phyloP scores from a whole-genome alignment of 1,140 invertebrate species.

The Ips nitidus region DNA sequence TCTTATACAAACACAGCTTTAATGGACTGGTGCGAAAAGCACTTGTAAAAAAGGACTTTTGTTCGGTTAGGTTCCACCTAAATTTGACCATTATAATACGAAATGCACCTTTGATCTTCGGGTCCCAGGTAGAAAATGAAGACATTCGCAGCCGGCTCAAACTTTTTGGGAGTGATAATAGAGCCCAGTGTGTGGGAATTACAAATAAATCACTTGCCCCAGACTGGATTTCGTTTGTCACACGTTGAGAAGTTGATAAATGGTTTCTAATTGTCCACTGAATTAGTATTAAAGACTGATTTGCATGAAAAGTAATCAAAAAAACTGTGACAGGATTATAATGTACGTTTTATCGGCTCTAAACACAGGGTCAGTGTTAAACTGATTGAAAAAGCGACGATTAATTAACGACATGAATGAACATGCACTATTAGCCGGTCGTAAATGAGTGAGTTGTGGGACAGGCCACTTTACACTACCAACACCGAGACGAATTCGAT shows the following conservation, averaged over 20 bases:
- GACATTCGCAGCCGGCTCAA: constrained; percentile 17
- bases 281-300: not conserved
- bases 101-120: constrained; percentile 5
- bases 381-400: no score
- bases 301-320: no score
- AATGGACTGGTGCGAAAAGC: constrained; percentile 6
- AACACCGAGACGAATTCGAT: no score
- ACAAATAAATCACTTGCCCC: constrained; percentile 22
- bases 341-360: no score
- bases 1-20: not conserved
- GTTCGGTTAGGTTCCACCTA: constrained; percentile 5
- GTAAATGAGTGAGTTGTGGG: no score
- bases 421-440: no score
- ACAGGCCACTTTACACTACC: no score
- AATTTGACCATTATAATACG: constrained; percentile 15
- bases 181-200: constrained; percentile 18
- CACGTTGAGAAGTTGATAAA: constrained; percentile 14
- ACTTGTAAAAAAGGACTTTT: constrained; percentile 4
- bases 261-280: not conserved
- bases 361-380: no score
- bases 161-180: constrained; percentile 20
- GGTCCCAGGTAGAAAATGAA: constrained; percentile 11
- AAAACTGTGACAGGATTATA: no score
- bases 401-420: no score
- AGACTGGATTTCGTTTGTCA: constrained; percentile 10